Base-by-base conservation (phyloP, 1,140 invertebrate genomes). In the Schlechtendalia chinensis region DNA sequence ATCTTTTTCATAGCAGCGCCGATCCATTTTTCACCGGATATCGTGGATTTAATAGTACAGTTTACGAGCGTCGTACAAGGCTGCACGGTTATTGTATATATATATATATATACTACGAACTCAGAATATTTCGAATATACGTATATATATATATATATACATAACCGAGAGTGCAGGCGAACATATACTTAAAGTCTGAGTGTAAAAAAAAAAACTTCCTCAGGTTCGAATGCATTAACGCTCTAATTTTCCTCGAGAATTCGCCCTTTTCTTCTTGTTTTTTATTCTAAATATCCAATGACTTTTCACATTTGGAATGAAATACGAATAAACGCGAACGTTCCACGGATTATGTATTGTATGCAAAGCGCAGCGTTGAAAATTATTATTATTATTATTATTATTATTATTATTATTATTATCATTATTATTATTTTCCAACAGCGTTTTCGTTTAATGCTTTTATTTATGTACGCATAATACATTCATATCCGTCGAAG, bases 1-100 rank as follows among this genome's bases (percentile, higher is more conserved):
- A 29, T 54, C 63, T 65, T 53, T 65, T 53, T 65, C 47, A 47
- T 81, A 72, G 39, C 39, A 39, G 61, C 32, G 22, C 65, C 32
- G 27, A 58, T 58, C 32, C 61, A 81, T 81, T 71, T 81, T 67
- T 54, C 67, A 50, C 29, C 65, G 54, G 39, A 81, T 54, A 77
- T 58, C 74, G 54, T 27, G 29, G 53, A 61, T 58, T 77, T 59
- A 61, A 77, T 77, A 61, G 54, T 24, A 59, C 74, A 24, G 54
- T 77, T 77, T 77, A 59, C 54, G 74, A 77, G 74, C 74, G 54
- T 39, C n/a, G 29, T 16, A 58, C 16, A 54, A 47, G 24, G 19
- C 63, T 39, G 8, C 32, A 39, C n/a, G 63, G 67, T 53, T 53
- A 45, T 45, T 45, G 67, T 39, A 39, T 4, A 39, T 39, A 8